These are phyloP conservation scores for Dysmachus trigonus DNA, from an alignment of 2,888 invertebrate genomes.

Conservation along the genomic window DNA sequence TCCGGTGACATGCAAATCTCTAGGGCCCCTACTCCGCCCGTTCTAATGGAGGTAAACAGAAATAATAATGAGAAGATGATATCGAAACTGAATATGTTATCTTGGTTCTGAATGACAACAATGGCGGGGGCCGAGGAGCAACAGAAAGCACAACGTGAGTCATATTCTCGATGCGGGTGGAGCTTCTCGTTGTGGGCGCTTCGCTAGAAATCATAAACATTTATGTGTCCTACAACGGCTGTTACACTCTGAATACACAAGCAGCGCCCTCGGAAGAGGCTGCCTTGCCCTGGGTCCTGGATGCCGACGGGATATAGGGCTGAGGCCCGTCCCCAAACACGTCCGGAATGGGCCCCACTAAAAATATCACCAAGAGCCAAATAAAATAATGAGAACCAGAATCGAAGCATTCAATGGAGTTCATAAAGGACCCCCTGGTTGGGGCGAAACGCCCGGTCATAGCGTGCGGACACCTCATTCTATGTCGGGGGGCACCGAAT, in stretches of 20 bases:
- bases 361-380: conserved; percentile 21
- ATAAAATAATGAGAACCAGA: conserved; percentile 17
- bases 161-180: background rate
- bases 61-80: conserved; percentile 38
- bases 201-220: conserved; percentile 26
- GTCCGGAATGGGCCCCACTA: background rate
- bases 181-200: background rate
- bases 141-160: conserved; percentile 13
- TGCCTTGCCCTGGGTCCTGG: background rate
- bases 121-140: background rate
- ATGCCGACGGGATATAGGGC: no score
- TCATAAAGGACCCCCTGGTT: background rate
- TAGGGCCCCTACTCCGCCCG: background rate
- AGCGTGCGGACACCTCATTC: background rate
- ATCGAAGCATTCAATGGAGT: conserved; percentile 3
- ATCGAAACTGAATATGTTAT: conserved; percentile 35
- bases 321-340: background rate
- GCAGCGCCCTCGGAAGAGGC: background rate
- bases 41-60: conserved; percentile 26
- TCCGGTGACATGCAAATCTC: conserved; percentile 11
- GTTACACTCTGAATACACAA: conserved; percentile 17
- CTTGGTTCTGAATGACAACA: conserved; percentile 15
- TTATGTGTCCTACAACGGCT: conserved; percentile 16
- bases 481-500: background rate
- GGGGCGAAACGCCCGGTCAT: background rate